Evolutionary conservation across 2,888 invertebrate genomes (phyloP).

Genomic region (Leptopilina drosophilae): DNA sequence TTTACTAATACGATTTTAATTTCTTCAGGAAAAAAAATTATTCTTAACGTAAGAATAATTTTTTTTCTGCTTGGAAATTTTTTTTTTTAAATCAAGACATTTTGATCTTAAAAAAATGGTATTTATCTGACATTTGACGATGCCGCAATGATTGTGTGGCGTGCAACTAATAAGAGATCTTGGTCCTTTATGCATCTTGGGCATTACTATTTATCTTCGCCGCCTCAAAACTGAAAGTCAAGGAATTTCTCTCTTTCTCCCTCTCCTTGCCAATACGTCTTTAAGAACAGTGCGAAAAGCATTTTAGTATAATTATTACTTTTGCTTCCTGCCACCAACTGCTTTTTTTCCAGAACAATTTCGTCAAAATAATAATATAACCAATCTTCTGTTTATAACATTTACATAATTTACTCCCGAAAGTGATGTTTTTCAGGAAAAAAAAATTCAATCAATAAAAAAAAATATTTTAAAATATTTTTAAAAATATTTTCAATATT

Average conservation of each 20-base stretch:
- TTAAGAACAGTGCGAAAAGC: constrained; percentile 27
- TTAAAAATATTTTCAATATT: too few species aligned
- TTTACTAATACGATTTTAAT: too few species aligned
- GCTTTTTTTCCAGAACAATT: not conserved
- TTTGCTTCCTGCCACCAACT: constrained; percentile 26
- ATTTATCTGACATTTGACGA: constrained; percentile 27
- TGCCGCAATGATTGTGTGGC: constrained; percentile 34
- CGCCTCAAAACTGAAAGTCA: constrained; percentile 33
- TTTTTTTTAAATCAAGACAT: not conserved
- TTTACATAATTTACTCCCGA: too few species aligned
- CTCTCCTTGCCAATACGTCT: constrained; percentile 5
- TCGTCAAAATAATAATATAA: not conserved
- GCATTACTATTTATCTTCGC: constrained; percentile 19
- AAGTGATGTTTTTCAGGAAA: too few species aligned
- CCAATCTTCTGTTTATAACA: too few species aligned
- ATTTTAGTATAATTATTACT: constrained; percentile 28
- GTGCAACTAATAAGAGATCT: constrained; percentile 19
- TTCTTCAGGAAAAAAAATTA: too few species aligned
- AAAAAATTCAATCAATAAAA: too few species aligned
- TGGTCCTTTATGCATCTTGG: not conserved
- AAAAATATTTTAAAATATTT: too few species aligned
- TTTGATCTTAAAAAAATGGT: not conserved
- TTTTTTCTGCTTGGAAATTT: too few species aligned
- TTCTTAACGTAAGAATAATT: too few species aligned
- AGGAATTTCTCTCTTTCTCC: constrained; percentile 21